These are phyloP conservation scores for Turdus rufiventris DNA, from an alignment of 2,113 vertebrate species.

Conservation along the genomic window DNA sequence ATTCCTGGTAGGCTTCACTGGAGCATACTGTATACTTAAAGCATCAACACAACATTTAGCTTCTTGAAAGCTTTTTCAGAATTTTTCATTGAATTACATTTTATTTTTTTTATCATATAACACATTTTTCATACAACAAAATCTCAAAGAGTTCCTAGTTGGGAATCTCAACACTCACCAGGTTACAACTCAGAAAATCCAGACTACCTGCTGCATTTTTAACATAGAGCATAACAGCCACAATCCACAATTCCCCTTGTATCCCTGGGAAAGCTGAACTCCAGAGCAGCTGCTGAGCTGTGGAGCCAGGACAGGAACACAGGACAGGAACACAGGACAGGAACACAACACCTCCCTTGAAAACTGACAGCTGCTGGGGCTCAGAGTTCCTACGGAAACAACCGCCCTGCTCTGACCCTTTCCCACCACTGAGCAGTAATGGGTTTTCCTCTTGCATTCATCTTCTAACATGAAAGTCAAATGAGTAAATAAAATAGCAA, in stretches of 20 bases:
- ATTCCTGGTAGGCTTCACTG: not conserved
- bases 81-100: not conserved
- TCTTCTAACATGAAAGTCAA: not conserved
- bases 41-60: not conserved
- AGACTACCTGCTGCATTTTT: not conserved
- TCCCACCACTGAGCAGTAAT: not conserved
- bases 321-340: not conserved
- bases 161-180: not conserved
- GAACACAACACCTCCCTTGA: not conserved
- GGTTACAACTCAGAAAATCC: not conserved
- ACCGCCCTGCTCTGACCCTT: not conserved
- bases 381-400: not conserved
- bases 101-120: not conserved
- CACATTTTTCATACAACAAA: not conserved
- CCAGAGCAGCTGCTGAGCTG: rapidly evolving
- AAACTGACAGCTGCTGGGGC: not conserved
- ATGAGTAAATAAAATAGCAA: not conserved
- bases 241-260: not conserved
- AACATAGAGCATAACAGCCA: not conserved
- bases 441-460: not conserved
- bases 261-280: not conserved
- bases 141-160: not conserved
- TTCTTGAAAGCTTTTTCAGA: not conserved
- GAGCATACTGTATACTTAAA: not conserved
- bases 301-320: rapidly evolving